Percentiles rank a stretch among this genome's conserved stretches.
phyloP scores from a whole-genome alignment of 2,113 vertebrate genomes.

The Silurus asotus region DNA sequence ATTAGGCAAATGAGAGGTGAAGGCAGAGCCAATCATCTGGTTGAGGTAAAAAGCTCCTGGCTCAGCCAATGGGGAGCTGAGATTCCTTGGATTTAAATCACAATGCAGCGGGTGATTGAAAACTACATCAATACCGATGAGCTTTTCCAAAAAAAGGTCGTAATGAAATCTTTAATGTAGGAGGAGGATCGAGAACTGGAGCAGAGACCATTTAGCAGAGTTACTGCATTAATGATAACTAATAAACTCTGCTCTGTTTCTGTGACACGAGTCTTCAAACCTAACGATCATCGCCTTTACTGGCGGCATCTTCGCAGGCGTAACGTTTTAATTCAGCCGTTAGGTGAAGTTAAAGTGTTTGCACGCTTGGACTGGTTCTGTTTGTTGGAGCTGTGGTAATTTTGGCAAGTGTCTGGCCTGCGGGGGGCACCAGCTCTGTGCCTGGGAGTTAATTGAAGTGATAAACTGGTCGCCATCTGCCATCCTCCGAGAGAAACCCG shows the following conservation, averaged over 20 bases:
- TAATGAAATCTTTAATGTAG: slow-evolving; percentile 41
- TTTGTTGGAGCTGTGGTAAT: slow-evolving; percentile 33
- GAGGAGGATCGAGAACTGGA: slow-evolving; percentile 1
- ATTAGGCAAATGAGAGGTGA: slow-evolving; percentile 58
- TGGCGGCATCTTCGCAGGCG: slow-evolving; percentile 21
- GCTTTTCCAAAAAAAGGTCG: slow-evolving; percentile 38
- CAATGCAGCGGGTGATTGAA: neutral
- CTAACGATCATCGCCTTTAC: slow-evolving; percentile 24
- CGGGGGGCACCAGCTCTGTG: slow-evolving; percentile 46
- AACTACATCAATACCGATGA: slow-evolving; percentile 19
- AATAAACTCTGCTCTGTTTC: slow-evolving; percentile 37
- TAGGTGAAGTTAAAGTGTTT: slow-evolving; percentile 38
- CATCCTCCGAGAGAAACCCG: slow-evolving; percentile 55
- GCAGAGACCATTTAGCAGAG: slow-evolving; percentile 17
- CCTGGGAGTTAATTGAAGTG: slow-evolving; percentile 62
- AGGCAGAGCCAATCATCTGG: slow-evolving; percentile 54
- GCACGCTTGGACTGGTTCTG: slow-evolving; percentile 7
- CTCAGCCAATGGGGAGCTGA: slow-evolving; percentile 31
- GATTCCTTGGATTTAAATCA: slow-evolving; percentile 20
- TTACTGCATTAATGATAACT: slow-evolving; percentile 32
- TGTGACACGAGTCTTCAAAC: slow-evolving; percentile 3
- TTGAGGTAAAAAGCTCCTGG: slow-evolving; percentile 47
- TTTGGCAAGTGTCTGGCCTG: slow-evolving; percentile 20
- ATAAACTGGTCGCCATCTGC: slow-evolving; percentile 64
- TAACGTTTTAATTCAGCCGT: slow-evolving; percentile 39